Base-by-base conservation (phyloP, 2,888 invertebrate species). In the Eurytoma adleriae region DNA sequence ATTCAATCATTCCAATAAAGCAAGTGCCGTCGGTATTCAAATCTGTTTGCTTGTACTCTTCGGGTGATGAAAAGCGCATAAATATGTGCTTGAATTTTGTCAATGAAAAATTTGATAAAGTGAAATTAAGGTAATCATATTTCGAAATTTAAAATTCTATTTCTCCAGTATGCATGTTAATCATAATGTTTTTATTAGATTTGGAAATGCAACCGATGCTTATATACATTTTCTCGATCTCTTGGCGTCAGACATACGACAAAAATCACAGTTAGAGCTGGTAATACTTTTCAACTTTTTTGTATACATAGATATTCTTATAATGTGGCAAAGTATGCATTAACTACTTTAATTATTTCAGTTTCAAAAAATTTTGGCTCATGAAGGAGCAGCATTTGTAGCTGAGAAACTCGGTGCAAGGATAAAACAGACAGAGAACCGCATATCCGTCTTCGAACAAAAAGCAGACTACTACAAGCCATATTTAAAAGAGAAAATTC, bases 381-480 rank as follows among this genome's bases (percentile, higher is more conserved):
- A 74, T 50, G 71, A 77, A 14, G n/a, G 24, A 54, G 62, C 73
- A n/a, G 16, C 70, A 5, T 56, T 79, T 27, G 77, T 70, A 0
- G 67, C 20, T 14, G 5, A 13, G 48, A 77, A 61, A 40, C 73
- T 82, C 7, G 52, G 5, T 7, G 69, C 69, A 13, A 72, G 82
- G 61, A 59, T 82, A 7, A 79, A 77, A 20, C 82, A 79, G 78
- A 80, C 67, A 3, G 77, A 73, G 16, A 74, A n/a, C 13, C 77
- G 74, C 5, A 57, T 79, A 71, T 20, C 50, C 14, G 12, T 66
- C 27, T 82, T 78, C 40, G 77, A 82, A 27, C 73, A 82, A 27
- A 82, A 82, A 79, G 77, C 79, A 18, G 71, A 69, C 54, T 80
- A 79, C 67, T 82, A 82, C n/a, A 62, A 77, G 13, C 77, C 79